phyloP scores from a whole-genome alignment of 2,888 invertebrate genomes.

The Chaetoderma sp. region DNA sequence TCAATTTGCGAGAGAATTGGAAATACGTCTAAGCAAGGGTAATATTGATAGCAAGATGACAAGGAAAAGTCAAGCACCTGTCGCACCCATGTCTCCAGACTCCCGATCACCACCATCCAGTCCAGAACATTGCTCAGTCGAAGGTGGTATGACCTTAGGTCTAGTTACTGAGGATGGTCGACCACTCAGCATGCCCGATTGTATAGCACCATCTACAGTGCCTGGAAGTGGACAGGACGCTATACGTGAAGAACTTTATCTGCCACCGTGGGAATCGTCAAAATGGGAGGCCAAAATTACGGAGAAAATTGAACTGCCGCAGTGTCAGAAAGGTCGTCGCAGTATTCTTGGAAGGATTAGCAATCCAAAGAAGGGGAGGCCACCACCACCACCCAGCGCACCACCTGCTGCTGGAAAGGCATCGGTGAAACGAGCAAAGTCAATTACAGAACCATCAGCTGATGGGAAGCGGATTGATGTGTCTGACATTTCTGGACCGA shows the following conservation, averaged over 20 bases:
- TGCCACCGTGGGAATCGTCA: constrained; percentile 5
- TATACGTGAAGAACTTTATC: not conserved
- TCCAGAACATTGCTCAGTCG: no score
- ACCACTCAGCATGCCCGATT: not conserved
- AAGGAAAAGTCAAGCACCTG: constrained; percentile 27
- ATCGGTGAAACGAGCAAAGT: constrained; percentile 56
- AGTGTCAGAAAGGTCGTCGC: constrained; percentile 9
- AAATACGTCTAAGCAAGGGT: constrained; percentile 42
- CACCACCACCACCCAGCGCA: not conserved
- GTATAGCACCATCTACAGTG: no score
- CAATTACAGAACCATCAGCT: constrained; percentile 51
- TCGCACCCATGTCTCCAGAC: constrained; percentile 25
- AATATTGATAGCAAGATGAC: constrained; percentile 16
- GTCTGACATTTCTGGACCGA: constrained; percentile 60
- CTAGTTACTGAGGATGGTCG: not conserved
- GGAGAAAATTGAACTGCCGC: constrained; percentile 60
- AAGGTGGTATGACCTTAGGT: no score
- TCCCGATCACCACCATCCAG: not conserved
- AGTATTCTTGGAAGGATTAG: constrained; percentile 8
- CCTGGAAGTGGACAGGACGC: not conserved
- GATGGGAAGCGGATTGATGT: constrained; percentile 55
- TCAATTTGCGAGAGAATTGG: constrained; percentile 52
- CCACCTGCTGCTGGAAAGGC: constrained; percentile 43
- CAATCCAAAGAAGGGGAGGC: not conserved
- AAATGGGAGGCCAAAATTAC: no score